Evolutionary conservation across 2,888 invertebrate species (phyloP).

Genomic region (Sarcophaga caerulescens): DNA sequence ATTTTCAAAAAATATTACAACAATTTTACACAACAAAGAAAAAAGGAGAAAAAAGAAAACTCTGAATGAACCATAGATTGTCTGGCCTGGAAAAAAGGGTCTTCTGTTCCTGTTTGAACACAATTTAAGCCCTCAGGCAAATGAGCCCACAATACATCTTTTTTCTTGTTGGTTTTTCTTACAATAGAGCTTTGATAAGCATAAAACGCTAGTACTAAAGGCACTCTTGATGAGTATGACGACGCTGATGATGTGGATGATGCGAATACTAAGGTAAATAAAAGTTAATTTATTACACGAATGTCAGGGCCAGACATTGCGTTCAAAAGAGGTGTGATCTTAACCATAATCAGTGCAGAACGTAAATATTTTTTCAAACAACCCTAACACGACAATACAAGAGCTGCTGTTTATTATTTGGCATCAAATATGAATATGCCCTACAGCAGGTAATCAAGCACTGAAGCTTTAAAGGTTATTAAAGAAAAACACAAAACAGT

Average conservation of each 20-base stretch:
- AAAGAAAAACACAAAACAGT: too few species aligned
- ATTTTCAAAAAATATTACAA: constrained; percentile 39
- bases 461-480: too few species aligned
- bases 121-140: background rate
- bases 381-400: constrained; percentile 1
- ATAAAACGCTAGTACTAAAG: background rate
- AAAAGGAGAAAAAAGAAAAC: background rate
- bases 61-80: background rate
- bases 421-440: background rate
- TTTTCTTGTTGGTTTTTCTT: background rate
- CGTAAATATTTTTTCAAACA: constrained; percentile 18
- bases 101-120: background rate
- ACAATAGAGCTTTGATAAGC: constrained; percentile 13
- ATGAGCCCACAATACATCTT: constrained; percentile 38
- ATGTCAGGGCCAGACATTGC: constrained; percentile 65
- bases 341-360: constrained; percentile 47
- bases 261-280: constrained; percentile 56
- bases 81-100: background rate
- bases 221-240: constrained; percentile 25
- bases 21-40: background rate
- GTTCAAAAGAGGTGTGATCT: constrained; percentile 65
- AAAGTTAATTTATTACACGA: constrained; percentile 68
- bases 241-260: constrained; percentile 6
- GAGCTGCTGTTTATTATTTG: constrained; percentile 25
- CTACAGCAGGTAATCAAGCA: background rate